Percentiles rank a stretch among this genome's conserved stretches.
These are phyloP conservation scores for Emydoidea blandingii DNA, from an alignment of 2,797 vertebrate genomes.

Conservation along the genomic window DNA sequence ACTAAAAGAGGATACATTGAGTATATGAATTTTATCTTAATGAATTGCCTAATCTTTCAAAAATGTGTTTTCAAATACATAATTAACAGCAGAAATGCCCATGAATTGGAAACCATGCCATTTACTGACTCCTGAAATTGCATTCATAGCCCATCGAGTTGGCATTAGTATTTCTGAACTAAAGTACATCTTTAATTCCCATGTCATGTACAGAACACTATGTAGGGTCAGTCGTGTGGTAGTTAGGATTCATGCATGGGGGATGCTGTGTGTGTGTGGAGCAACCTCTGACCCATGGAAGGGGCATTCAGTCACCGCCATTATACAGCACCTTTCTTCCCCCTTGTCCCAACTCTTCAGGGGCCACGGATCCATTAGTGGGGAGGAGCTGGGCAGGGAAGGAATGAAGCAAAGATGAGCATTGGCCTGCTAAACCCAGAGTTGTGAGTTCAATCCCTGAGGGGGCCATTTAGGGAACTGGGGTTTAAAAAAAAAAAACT, in stretches of 20 bases:
- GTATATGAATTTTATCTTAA: slow-evolving; percentile 21
- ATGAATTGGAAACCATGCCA: slow-evolving; percentile 32
- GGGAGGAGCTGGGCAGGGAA: fast-evolving
- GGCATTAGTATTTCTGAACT: background rate
- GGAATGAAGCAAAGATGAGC: background rate
- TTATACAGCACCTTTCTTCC: fast-evolving
- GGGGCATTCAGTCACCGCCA: fast-evolving
- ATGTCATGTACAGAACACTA: background rate
- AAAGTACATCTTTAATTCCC: slow-evolving; percentile 3
- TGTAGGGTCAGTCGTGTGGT: background rate
- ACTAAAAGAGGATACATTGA: background rate
- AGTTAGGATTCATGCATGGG: background rate
- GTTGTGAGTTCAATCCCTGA: no score
- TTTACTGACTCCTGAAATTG: slow-evolving; percentile 18
- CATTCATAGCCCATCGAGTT: slow-evolving; percentile 5
- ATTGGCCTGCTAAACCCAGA: no score
- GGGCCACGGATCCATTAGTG: background rate
- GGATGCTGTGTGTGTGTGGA: background rate
- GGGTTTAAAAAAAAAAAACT: no score
- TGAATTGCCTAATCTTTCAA: slow-evolving; percentile 1
- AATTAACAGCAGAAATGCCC: slow-evolving; percentile 21
- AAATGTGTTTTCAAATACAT: background rate
- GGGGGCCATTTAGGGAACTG: no score
- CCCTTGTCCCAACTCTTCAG: background rate
- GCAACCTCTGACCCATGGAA: background rate